phyloP scores from a whole-genome alignment of 2,888 invertebrate genomes.

The Chrysolina americana region DNA sequence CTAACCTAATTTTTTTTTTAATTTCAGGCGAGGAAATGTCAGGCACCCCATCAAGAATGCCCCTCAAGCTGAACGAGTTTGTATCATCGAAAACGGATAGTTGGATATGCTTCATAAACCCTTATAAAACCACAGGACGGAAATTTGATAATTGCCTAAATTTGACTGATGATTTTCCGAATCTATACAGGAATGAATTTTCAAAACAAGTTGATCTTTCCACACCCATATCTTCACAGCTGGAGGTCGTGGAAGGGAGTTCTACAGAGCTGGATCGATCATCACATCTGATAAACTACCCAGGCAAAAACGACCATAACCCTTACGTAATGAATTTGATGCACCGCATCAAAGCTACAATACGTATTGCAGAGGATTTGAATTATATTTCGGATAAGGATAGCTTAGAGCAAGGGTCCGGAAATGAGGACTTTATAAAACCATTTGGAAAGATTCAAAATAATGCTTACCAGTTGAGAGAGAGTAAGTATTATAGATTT shows the following conservation, averaged over 20 bases:
- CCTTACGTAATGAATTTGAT: slow-evolving; percentile 1
- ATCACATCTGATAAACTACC: background rate
- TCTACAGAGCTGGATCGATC: background rate
- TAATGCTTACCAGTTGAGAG: background rate
- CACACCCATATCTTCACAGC: background rate
- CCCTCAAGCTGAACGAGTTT: slow-evolving; percentile 4
- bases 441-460: background rate
- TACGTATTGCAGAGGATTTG: background rate
- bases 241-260: background rate
- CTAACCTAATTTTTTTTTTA: background rate
- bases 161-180: background rate
- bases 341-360: background rate
- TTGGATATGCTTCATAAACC: slow-evolving; percentile 5
- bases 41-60: background rate
- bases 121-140: background rate
- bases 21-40: slow-evolving; percentile 3
- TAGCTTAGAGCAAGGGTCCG: background rate
- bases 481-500: background rate
- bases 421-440: background rate
- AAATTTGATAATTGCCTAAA: background rate
- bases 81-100: background rate
- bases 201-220: background rate
- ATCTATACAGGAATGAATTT: background rate
- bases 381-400: background rate
- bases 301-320: background rate